phyloP scores from a whole-genome alignment of 2,888 invertebrate genomes.

The Agrochola circellaris region DNA sequence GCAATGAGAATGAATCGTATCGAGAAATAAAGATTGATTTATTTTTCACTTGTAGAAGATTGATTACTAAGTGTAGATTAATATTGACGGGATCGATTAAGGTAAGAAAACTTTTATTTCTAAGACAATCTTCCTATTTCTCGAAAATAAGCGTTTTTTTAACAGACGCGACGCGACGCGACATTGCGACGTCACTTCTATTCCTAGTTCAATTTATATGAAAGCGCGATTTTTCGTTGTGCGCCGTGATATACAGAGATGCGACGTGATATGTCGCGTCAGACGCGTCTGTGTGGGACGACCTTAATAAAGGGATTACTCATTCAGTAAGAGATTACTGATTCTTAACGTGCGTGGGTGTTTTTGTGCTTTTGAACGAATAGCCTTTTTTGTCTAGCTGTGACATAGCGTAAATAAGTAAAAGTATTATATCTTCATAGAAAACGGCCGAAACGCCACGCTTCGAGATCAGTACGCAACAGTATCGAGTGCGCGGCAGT shows the following conservation, averaged over 20 bases:
- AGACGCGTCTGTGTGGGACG: neutral
- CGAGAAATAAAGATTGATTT: constrained; percentile 37
- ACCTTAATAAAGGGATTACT: neutral
- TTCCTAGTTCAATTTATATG: constrained; percentile 9
- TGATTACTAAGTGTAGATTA: constrained; percentile 17
- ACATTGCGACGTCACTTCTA: neutral
- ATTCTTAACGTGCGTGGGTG: neutral
- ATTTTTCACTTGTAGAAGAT: constrained; percentile 23
- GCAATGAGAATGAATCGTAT: constrained; percentile 12
- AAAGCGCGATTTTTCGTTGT: neutral
- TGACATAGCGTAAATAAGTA: too few species aligned
- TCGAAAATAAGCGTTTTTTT: neutral
- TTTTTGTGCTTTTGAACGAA: neutral
- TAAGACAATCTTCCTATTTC: neutral
- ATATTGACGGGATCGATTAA: constrained; percentile 24
- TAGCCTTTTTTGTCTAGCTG: neutral
- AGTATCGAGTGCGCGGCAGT: too few species aligned
- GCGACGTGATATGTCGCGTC: constrained; percentile 1
- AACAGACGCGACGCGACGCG: neutral
- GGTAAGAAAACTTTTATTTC: neutral
- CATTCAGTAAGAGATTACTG: neutral
- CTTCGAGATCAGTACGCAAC: too few species aligned
- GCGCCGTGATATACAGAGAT: neutral
- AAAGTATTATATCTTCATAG: too few species aligned
- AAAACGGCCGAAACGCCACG: too few species aligned